A percentile compares a stretch with the other conserved stretches of the same genome.
These are phyloP conservation scores for Circaetus gallicus DNA, from an alignment of 2,113 vertebrate genomes.

Conservation along the genomic window DNA sequence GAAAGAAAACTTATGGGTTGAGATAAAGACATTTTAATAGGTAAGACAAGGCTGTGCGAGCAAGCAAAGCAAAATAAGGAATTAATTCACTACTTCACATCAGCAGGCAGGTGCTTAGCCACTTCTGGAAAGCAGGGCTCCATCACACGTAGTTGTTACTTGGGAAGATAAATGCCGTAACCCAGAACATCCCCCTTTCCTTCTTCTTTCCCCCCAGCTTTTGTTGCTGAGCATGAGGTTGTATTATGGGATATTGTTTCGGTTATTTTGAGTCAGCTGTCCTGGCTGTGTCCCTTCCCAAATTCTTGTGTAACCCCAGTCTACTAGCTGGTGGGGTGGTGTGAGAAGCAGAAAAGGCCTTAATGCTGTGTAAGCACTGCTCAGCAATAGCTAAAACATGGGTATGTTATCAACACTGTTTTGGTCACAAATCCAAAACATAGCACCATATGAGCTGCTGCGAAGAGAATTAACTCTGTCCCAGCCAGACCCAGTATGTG, in stretches of 20 bases:
- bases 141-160: not conserved
- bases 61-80: not conserved
- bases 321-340: not conserved
- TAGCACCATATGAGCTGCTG: not conserved
- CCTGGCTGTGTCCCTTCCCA: not conserved
- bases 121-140: not conserved
- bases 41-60: not conserved
- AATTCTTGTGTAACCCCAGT: not conserved
- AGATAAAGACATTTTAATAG: not conserved
- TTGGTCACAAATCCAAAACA: not conserved
- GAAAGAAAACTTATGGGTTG: too few species aligned
- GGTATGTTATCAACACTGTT: not conserved
- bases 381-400: not conserved
- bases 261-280: not conserved
- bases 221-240: not conserved
- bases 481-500: not conserved
- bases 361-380: not conserved
- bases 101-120: not conserved
- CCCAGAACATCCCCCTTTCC: not conserved
- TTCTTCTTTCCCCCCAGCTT: not conserved
- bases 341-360: not conserved
- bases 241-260: not conserved
- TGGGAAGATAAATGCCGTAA: not conserved
- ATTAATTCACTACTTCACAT: not conserved
- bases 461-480: not conserved